Percentiles rank a stretch among this genome's conserved stretches.
These are phyloP conservation scores for Megalops atlanticus DNA, from an alignment of 2,113 vertebrate species.

Conservation along the genomic window DNA sequence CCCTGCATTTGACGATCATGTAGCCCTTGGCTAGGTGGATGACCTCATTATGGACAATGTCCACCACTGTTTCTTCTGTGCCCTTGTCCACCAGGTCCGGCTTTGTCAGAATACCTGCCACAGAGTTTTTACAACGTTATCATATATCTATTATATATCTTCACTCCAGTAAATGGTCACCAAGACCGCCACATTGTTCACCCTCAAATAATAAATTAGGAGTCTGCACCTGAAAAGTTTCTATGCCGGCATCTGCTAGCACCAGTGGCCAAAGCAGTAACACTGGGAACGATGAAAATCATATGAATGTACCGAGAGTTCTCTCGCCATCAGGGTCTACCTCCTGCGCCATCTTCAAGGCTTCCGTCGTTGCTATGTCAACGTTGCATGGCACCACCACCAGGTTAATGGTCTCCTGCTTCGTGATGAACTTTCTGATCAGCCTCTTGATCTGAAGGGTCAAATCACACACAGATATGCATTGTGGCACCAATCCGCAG, in stretches of 20 bases:
- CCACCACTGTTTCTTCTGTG: constrained; percentile 70
- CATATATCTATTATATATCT: too few relatives aligned
- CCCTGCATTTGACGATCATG: constrained; percentile 86
- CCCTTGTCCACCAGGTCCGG: constrained; percentile 86
- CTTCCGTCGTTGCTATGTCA: constrained; percentile 82
- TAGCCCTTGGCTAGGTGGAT: constrained; percentile 84
- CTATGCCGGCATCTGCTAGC: too few relatives aligned
- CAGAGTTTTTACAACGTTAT: too few relatives aligned
- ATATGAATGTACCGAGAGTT: constrained; percentile 71
- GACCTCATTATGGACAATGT: constrained; percentile 72
- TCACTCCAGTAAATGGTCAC: too few relatives aligned
- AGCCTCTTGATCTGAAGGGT: constrained; percentile 68
- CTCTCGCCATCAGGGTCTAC: constrained; percentile 75
- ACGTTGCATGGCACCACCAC: constrained; percentile 79
- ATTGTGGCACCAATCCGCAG: too few relatives aligned
- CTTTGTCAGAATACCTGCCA: constrained; percentile 84
- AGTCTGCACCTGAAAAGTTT: too few relatives aligned
- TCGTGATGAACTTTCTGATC: constrained; percentile 66
- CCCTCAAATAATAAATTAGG: too few relatives aligned
- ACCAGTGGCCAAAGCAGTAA: too few relatives aligned
- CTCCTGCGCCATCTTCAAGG: constrained; percentile 76
- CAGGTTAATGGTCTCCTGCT: constrained; percentile 75
- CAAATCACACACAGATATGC: too few relatives aligned
- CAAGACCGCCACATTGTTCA: too few relatives aligned
- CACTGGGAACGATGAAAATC: neutral